These are phyloP conservation scores for Eupithecia subumbrata DNA, from an alignment of 2,888 invertebrate species.

Conservation along the genomic window DNA sequence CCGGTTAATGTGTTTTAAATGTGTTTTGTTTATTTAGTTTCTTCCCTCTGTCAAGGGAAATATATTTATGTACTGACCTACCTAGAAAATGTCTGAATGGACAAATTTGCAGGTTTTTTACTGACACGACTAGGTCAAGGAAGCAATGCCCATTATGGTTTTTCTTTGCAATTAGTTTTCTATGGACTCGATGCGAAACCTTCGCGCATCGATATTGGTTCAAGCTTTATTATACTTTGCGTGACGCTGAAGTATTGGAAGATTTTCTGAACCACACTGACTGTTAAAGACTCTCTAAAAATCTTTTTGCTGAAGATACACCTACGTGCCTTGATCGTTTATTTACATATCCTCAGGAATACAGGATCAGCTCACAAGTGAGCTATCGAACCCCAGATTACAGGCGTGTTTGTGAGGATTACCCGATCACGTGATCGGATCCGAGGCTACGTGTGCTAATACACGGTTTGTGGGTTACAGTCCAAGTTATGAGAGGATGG, in stretches of 20 bases:
- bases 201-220: too few relatives aligned
- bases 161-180: too few relatives aligned
- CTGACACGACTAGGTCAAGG: too few relatives aligned
- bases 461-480: slow-evolving; percentile 57
- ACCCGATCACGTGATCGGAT: slow-evolving; percentile 71
- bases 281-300: not conserved
- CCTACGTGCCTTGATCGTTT: not conserved
- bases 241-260: too few relatives aligned
- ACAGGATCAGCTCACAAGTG: slow-evolving; percentile 12
- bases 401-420: slow-evolving; percentile 65
- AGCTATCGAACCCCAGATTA: slow-evolving; percentile 59
- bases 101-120: too few relatives aligned
- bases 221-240: too few relatives aligned
- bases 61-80: not conserved
- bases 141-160: too few relatives aligned
- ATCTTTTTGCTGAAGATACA: not conserved
- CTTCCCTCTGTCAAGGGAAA: not conserved
- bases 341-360: slow-evolving; percentile 4
- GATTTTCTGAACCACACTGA: not conserved
- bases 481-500: slow-evolving; percentile 43
- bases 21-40: slow-evolving; percentile 49
- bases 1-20: slow-evolving; percentile 67
- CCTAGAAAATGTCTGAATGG: not conserved
- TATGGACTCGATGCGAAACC: too few relatives aligned
- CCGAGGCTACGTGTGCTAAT: slow-evolving; percentile 72